Base-by-base conservation (phyloP, 2,888 invertebrate species). In the Apotomis turbidana region DNA sequence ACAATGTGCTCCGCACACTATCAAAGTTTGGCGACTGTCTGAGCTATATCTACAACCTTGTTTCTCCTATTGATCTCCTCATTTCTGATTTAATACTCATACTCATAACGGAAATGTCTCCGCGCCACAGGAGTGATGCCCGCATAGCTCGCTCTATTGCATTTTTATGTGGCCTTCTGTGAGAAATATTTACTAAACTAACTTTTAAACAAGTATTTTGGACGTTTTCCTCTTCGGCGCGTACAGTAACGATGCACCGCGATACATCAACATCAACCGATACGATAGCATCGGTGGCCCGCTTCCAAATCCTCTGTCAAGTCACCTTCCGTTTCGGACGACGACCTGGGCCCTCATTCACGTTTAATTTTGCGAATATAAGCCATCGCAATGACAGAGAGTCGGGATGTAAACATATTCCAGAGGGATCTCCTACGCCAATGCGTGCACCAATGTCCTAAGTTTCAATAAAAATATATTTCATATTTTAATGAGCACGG, bases 221-320 rank as follows among this genome's bases (percentile, higher is more conserved):
- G 46, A 1, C 46, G 27, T 38, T 63, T 52, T 63, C 62, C 62
- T 63, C 49, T 57, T 54, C 38, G 36, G 4, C 38, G 38, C 13
- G 44, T 62, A 8, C 10, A 58, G 44, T 46, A n/a, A 49, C 59
- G 36, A 4, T 51, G 38, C 36, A 5, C 13, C 59, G 52, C 66
- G 6, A 67, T 71, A 51, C 54, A 71, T 67, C 71, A 64, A 64
- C 55, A 55, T 52, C 49, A 58, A 27, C 15, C 5, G 71, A 71
- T 71, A 71, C 5, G 71, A 71, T 71, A 71, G 55, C n/a, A 71
- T 71, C 71, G 15, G 60, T 60, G 60, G 66, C 60, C 27, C 12
- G 46, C 9, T 12, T 60, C 66, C 54, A 60, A 67, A 61, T 66
- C 9, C 54, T 6, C 6, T 3, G 46, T 46, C 46, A 55, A 55